Base-by-base conservation (phyloP, 2,113 vertebrate species). In the Pituophis catenifer region DNA sequence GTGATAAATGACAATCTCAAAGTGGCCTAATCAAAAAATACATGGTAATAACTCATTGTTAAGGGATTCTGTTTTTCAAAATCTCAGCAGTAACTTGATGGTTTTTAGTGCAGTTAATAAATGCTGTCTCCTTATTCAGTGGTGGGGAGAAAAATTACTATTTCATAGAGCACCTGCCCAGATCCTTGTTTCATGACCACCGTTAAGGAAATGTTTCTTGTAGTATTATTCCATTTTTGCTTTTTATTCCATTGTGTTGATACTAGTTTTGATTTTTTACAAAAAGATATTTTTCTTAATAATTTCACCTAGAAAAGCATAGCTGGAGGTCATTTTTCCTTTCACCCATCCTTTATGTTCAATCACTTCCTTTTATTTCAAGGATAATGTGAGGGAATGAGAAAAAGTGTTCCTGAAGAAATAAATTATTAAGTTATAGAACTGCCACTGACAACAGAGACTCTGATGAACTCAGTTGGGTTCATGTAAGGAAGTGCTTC, bases 301-400 rank as follows among this genome's bases (percentile, higher is more conserved):
- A 0, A 17, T 92, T 21, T 91, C 75, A 92, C 9, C 0, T 90
- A 29, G 11, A 0, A 33, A 5, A 93, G 12, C 23, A 57, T 89
- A 88, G 24, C 9, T 90, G 3, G 50, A 93, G 21, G 24, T 92
- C 0, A 92, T 0, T 21, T 89, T 87, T 8, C 93, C 5, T 26
- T 17, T 29, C 52, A 29, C 48, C 92, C 3, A 5, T 89, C 3
- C 29, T 91, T 95, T 94, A 90, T 91, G 1, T 89, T 87, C 89
- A 95, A 93, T 93, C 23, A 59, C 21, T 93, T 94, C 3, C 29
- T 91, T 90, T 96, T 92, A 94, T 94, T 96, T 96, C 92, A 94
- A 95, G 21, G 86, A 95, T 93, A 95, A 93, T 88, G 26, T 87
- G 1, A n/a, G 29, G 10, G 15, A 96, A 95, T 92, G 19, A 93